A percentile compares a stretch with the other conserved stretches of the same genome.
Evolutionary conservation across 2,113 vertebrate species (phyloP).

Genomic region (Aldabrachelys gigantea): DNA sequence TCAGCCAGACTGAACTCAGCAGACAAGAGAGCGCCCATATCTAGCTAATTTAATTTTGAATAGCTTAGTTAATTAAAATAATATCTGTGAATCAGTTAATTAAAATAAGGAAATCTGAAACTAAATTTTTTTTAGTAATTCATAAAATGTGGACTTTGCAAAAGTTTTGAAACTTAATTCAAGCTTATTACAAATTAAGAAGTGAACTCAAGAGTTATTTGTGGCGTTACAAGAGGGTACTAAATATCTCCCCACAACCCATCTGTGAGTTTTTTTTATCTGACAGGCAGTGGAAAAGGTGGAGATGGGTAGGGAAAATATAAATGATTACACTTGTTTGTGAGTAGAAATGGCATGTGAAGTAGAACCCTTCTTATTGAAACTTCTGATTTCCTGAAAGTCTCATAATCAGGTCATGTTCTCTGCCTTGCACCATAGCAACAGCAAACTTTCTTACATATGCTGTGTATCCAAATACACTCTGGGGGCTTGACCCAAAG

Average conservation of each 20-base stretch:
- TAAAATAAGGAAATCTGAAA: slow-evolving; percentile 76
- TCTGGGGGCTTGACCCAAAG: slow-evolving; percentile 34
- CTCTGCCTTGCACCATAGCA: slow-evolving; percentile 11
- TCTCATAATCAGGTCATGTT: slow-evolving; percentile 30
- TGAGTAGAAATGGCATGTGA: slow-evolving; percentile 57
- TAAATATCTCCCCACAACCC: slow-evolving; percentile 63
- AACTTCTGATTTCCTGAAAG: slow-evolving; percentile 47
- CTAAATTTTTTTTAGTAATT: slow-evolving; percentile 61
- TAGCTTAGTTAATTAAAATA: slow-evolving; percentile 73
- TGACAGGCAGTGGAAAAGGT: slow-evolving; percentile 70
- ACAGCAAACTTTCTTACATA: slow-evolving; percentile 14
- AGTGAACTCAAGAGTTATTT: slow-evolving; percentile 63
- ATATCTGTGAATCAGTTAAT: slow-evolving; percentile 76
- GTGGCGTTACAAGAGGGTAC: slow-evolving; percentile 64
- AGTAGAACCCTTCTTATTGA: slow-evolving; percentile 39
- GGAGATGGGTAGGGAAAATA: slow-evolving; percentile 68
- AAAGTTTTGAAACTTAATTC: slow-evolving; percentile 73
- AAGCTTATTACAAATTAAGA: slow-evolving; percentile 62
- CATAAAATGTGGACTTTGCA: slow-evolving; percentile 66
- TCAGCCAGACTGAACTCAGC: slow-evolving; percentile 57
- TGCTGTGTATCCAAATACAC: slow-evolving; percentile 16
- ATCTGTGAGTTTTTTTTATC: slow-evolving; percentile 73
- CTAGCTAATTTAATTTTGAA: slow-evolving; percentile 65
- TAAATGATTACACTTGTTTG: slow-evolving; percentile 71
- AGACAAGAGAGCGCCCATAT: slow-evolving; percentile 54